A percentile compares a stretch with the other conserved stretches of the same genome.
phyloP scores from a whole-genome alignment of 2,888 invertebrate genomes.

The Drosophila buzzatii region DNA sequence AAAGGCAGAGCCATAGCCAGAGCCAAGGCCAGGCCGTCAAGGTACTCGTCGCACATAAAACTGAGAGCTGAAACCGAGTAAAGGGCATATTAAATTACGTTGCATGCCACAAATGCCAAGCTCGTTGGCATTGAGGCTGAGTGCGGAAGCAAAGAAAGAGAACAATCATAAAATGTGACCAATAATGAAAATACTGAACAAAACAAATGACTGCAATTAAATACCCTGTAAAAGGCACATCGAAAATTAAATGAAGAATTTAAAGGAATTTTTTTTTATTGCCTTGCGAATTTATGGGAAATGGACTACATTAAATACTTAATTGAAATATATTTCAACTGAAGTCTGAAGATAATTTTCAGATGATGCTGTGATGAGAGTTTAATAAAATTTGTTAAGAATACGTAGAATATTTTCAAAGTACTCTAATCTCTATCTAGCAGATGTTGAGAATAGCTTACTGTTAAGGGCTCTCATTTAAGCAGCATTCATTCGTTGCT shows the following conservation, averaged over 20 bases:
- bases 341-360: too few relatives aligned
- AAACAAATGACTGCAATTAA: conserved; percentile 47
- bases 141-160: not conserved
- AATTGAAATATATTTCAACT: too few relatives aligned
- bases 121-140: conserved; percentile 12
- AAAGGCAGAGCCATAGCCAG: not conserved
- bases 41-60: conserved; percentile 46
- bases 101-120: conserved; percentile 71
- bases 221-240: conserved; percentile 36
- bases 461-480: too few relatives aligned
- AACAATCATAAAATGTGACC: conserved; percentile 73
- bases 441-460: too few relatives aligned
- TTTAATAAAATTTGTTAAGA: too few relatives aligned
- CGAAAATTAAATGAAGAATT: not conserved
- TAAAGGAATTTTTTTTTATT: not conserved
- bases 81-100: conserved; percentile 67
- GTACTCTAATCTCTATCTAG: not conserved
- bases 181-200: conserved; percentile 71
- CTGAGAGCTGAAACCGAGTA: conserved; percentile 15
- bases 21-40: conserved; percentile 34
- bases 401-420: too few relatives aligned
- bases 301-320: too few relatives aligned
- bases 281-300: too few relatives aligned
- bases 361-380: too few relatives aligned
- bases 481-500: not conserved